Base-by-base conservation (phyloP, 2,113 vertebrate genomes). In the Rhizomys pruinosus region DNA sequence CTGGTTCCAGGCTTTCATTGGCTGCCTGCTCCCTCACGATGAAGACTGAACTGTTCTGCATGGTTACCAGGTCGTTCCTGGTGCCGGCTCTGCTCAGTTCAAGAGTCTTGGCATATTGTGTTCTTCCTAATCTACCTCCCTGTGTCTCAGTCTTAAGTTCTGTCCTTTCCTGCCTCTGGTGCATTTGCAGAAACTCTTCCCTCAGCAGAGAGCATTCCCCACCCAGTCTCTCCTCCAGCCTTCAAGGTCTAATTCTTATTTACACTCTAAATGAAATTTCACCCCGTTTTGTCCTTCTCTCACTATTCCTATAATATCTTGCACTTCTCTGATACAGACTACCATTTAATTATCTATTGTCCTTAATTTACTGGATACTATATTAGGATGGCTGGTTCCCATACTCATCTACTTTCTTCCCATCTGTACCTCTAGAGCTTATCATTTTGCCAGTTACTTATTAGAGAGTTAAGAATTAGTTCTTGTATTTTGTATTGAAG, bases 221-320 rank as follows among this genome's bases (percentile, higher is more conserved):
- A 59, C 42, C 19, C 80, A n/a, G 23, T 12, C 2, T 4, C 37
- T 78, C 5, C 27, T 9, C 81, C 25, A 71, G 42, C 6, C 11
- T 84, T 92, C 23, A 32, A 12, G 25, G 22, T 42, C 57, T 73
- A 73, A 87, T 72, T 72, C 76, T 81, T 71, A 76, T 29, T 92
- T 3, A 55, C 32, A 7, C 4, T 59, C 78, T 55, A 42, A 27
- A 29, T 87, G 61, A 64, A 66, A 77, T 86, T 94, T 63, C 79
- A 89, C 16, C 64, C 44, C 61, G 37, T 39, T 66, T 44, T 81
- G 22, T 27, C 17, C 34, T 57, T 82, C 6, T 90, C 44, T 42
- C 39, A 37, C 3, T 57, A 32, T 5, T 57, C 17, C 63, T 29
- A 8, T 64, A 59, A 23, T 39, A 63, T 11, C 1, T 66, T 59